Percentiles rank a stretch among this genome's conserved stretches.
These are phyloP conservation scores for Coelinius sp. DNA, from an alignment of 2,888 invertebrate species.

Conservation along the genomic window DNA sequence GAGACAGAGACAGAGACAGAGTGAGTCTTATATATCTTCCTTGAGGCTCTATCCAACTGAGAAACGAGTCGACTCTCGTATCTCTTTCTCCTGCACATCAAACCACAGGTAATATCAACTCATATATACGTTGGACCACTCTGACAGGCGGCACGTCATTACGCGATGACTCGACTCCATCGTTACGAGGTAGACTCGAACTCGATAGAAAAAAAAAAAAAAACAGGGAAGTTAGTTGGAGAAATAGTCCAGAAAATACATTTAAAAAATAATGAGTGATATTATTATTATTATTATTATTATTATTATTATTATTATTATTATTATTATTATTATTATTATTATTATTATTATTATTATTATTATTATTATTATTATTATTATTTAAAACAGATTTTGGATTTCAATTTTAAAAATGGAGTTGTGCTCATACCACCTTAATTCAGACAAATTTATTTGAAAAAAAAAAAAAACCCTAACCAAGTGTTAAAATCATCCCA, in stretches of 20 bases:
- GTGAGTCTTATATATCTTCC: slow-evolving; percentile 14
- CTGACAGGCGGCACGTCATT: slow-evolving; percentile 68
- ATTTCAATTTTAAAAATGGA: too few species aligned
- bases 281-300: too few species aligned
- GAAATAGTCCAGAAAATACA: slow-evolving; percentile 26
- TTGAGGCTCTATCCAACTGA: neutral
- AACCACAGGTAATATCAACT: slow-evolving; percentile 33
- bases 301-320: too few species aligned
- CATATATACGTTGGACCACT: slow-evolving; percentile 13
- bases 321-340: too few species aligned
- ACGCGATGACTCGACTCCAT: slow-evolving; percentile 67
- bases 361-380: too few species aligned
- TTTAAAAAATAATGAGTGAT: too few species aligned
- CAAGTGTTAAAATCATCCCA: slow-evolving; percentile 3
- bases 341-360: too few species aligned
- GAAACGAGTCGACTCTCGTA: slow-evolving; percentile 21
- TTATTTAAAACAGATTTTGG: too few species aligned
- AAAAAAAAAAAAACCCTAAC: neutral
- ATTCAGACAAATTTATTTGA: neutral
- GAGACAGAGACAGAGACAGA: slow-evolving; percentile 1
- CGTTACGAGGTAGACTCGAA: slow-evolving; percentile 19
- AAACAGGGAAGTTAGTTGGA: slow-evolving; percentile 28
- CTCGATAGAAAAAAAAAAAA: slow-evolving; percentile 30
- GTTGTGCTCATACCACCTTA: slow-evolving; percentile 28
- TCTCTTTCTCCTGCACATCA: neutral